These are phyloP conservation scores for Gryon sp. DNA, from an alignment of 1,140 invertebrate species.

Conservation along the genomic window DNA sequence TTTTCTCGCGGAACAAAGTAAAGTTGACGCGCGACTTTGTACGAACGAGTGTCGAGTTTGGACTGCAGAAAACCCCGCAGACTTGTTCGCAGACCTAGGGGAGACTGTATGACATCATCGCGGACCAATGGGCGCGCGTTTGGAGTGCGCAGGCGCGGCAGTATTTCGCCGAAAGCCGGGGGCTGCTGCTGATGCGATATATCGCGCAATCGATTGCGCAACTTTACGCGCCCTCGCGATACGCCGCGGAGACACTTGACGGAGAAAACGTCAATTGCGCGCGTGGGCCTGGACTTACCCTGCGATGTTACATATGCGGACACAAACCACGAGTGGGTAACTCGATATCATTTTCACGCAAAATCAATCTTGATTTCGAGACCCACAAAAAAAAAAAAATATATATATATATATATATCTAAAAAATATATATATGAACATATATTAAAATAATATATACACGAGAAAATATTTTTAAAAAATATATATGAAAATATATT, in stretches of 20 bases:
- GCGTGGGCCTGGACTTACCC: conserved; percentile 30
- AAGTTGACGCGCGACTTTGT: conserved; percentile 70
- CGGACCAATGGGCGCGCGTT: conserved; percentile 67
- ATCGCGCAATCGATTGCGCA: conserved; percentile 78
- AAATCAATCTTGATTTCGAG: too few species aligned
- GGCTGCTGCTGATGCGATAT: conserved; percentile 77
- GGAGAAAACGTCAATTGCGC: conserved; percentile 47
- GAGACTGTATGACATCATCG: conserved; percentile 79
- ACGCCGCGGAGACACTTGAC: conserved; percentile 37
- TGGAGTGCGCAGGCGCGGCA: conserved; percentile 63
- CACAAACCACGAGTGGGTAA: conserved; percentile 23
- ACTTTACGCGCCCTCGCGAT: conserved; percentile 64
- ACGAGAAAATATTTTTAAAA: too few species aligned
- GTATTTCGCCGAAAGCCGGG: conserved; percentile 58
- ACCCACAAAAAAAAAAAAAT: too few species aligned
- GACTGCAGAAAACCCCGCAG: conserved; percentile 79
- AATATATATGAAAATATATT: too few species aligned
- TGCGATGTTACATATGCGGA: conserved; percentile 32
- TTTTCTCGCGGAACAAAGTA: conserved; percentile 56
- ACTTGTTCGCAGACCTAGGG: conserved; percentile 76
- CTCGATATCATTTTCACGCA: conserved; percentile 7
- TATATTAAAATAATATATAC: too few species aligned
- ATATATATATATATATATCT: too few species aligned
- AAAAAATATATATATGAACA: too few species aligned
- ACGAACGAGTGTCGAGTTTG: conserved; percentile 74